Percentiles rank a stretch among this genome's conserved stretches.
phyloP scores from a whole-genome alignment of 1,140 invertebrate species.

The Meloidogyne exigua region DNA sequence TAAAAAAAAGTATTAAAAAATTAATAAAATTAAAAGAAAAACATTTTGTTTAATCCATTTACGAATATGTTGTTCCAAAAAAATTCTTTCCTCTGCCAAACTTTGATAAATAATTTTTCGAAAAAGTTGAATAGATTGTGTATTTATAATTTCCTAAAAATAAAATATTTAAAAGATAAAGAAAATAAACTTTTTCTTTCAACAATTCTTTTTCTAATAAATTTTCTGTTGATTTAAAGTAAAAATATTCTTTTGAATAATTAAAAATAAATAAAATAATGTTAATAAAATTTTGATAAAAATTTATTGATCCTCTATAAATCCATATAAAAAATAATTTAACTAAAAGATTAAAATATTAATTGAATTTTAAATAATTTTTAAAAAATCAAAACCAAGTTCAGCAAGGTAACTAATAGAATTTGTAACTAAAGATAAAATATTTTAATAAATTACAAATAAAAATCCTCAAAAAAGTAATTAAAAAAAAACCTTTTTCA shows the following conservation, averaged over 20 bases:
- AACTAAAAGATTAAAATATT: not conserved
- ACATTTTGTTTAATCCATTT: not conserved
- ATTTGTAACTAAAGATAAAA: not conserved
- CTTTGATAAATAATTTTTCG: not conserved
- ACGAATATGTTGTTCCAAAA: not conserved
- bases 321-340: not conserved
- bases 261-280: not conserved
- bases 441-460: not conserved
- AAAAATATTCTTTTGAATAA: not conserved
- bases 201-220: not conserved
- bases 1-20: not conserved
- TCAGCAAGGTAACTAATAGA: not conserved
- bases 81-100: not conserved
- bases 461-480: too few relatives aligned
- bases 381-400: not conserved
- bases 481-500: not conserved
- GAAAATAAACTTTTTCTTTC: not conserved
- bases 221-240: not conserved
- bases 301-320: not conserved
- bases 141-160: not conserved
- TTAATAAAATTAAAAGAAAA: not conserved
- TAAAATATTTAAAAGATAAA: not conserved
- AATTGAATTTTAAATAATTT: not conserved
- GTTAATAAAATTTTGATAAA: not conserved
- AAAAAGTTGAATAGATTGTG: not conserved